A percentile compares a stretch with the other conserved stretches of the same genome.
Conservation (phyloP, 2,113 vertebrate species). For the Callithrix jacchus region DNA sequence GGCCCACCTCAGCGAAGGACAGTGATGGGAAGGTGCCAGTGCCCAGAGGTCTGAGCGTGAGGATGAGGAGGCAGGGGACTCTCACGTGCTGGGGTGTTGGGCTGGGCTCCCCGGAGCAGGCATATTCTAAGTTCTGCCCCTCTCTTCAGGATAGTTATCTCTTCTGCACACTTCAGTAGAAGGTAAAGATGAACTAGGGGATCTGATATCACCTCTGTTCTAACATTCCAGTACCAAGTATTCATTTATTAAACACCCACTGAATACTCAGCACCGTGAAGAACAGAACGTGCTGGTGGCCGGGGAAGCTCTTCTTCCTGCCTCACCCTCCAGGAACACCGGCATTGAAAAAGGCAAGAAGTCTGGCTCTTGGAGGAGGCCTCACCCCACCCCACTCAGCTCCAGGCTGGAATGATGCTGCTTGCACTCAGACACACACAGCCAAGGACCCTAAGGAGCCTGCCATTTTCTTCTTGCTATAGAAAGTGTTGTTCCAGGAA, state of each 20-base stretch:
- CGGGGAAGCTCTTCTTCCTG: neutral
- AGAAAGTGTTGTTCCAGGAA: neutral
- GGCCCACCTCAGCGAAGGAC: neutral
- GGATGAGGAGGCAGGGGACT: neutral
- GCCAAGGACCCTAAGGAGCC: neutral
- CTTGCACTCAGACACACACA: neutral
- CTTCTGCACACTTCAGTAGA: neutral
- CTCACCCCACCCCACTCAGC: too few relatives aligned
- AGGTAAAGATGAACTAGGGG: neutral
- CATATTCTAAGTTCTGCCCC: neutral
- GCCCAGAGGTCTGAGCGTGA: neutral
- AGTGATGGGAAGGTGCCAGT: neutral
- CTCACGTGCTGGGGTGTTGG: neutral
- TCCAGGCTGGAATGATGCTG: neutral
- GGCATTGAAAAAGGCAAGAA: neutral
- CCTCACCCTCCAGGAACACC: neutral
- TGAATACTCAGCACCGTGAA: neutral
- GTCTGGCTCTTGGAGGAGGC: neutral
- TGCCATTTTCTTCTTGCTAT: neutral
- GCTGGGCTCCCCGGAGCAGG: neutral
- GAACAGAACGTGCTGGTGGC: neutral
- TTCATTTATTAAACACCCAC: neutral
- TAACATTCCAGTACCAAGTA: neutral
- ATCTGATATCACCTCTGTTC: neutral
- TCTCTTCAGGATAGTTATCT: neutral